phyloP scores from a whole-genome alignment of 1,140 invertebrate genomes.

The Pseudomyrmex pallidus region DNA sequence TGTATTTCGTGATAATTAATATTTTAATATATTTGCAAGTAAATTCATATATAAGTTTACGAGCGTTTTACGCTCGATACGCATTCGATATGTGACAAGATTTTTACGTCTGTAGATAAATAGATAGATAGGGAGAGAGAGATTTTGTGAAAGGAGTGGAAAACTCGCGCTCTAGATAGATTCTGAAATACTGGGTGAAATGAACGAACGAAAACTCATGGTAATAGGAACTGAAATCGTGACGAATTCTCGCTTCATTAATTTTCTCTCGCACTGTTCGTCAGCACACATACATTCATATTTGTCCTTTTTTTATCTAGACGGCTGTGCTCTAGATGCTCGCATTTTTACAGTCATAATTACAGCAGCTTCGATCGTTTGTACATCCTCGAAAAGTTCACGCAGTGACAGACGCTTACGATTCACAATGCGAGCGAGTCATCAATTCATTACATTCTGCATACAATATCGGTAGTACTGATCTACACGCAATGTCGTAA shows the following conservation, averaged over 20 bases:
- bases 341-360: conserved; percentile 14
- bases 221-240: conserved; percentile 9
- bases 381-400: not conserved
- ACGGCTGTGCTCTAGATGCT: not conserved
- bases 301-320: not conserved
- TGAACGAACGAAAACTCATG: conserved; percentile 5
- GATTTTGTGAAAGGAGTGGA: conserved; percentile 7
- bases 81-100: too few species aligned
- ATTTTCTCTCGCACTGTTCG: not conserved
- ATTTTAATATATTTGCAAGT: not conserved
- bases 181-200: not conserved
- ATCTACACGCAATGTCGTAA: not conserved
- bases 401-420: not conserved
- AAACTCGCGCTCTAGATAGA: conserved; percentile 2
- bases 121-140: too few species aligned
- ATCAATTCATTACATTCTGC: not conserved
- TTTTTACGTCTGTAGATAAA: too few species aligned
- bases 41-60: too few species aligned
- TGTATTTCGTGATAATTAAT: not conserved
- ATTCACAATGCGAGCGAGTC: not conserved
- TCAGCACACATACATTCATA: conserved; percentile 5
- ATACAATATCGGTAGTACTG: not conserved
- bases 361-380: not conserved
- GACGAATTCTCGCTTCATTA: conserved; percentile 42
- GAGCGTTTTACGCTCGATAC: too few species aligned